phyloP scores from a whole-genome alignment of 2,888 invertebrate species.

The Brenthis ino region DNA sequence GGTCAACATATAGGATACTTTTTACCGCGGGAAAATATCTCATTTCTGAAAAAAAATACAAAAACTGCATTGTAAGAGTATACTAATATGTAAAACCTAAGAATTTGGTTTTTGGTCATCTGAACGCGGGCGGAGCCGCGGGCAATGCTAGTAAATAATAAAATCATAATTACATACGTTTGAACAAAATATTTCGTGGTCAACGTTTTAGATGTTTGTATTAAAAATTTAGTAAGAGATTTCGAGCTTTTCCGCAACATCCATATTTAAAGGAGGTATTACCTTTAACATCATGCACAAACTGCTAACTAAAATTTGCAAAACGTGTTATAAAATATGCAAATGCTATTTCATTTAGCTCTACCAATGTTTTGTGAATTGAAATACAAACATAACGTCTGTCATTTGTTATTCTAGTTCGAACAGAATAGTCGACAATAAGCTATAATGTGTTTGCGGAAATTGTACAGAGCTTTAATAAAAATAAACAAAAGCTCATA shows the following conservation, averaged over 20 bases:
- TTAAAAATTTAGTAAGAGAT: slow-evolving; percentile 9
- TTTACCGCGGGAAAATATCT: too few species aligned
- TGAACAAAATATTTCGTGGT: neutral
- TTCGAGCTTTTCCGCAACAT: slow-evolving; percentile 12
- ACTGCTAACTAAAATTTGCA: slow-evolving; percentile 10
- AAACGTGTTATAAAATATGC: slow-evolving; percentile 21
- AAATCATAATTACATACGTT: neutral
- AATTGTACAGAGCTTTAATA: neutral
- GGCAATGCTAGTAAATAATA: too few species aligned
- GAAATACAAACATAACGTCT: slow-evolving; percentile 1
- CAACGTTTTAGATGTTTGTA: neutral
- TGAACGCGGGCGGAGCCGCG: too few species aligned
- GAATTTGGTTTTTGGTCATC: too few species aligned
- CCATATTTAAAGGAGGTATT: slow-evolving; percentile 17
- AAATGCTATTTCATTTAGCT: slow-evolving; percentile 17
- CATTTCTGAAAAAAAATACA: too few species aligned
- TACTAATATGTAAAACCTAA: too few species aligned
- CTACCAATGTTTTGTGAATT: neutral
- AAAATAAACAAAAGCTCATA: neutral
- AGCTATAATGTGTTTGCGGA: neutral
- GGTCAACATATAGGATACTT: too few species aligned
- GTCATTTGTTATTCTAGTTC: neutral
- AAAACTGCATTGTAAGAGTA: too few species aligned
- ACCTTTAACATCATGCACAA: slow-evolving; percentile 7
- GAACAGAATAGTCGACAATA: slow-evolving; percentile 3